Evolutionary conservation across 2,888 invertebrate genomes (phyloP).

Genomic region (Pheosia gnoma): DNA sequence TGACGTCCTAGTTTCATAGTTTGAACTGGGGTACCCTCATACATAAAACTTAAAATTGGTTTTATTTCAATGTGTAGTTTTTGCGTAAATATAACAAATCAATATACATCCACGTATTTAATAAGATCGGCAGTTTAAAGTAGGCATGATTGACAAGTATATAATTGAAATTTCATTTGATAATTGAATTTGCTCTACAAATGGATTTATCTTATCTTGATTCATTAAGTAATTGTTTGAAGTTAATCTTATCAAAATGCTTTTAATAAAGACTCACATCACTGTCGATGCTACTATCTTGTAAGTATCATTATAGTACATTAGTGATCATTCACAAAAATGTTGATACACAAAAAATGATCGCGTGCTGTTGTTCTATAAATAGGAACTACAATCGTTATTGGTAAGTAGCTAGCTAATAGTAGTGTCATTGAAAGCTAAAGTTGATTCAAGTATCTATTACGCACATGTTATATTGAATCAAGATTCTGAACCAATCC

Average conservation of each 20-base stretch:
- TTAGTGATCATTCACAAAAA: conserved; percentile 30
- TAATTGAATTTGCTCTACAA: neutral
- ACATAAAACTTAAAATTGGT: too few species aligned
- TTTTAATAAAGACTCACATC: neutral
- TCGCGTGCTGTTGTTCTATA: conserved; percentile 31
- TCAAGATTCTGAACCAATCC: neutral
- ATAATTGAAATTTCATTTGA: neutral
- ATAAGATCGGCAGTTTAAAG: too few species aligned
- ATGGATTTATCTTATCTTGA: neutral
- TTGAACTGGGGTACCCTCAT: too few species aligned
- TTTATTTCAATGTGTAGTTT: too few species aligned
- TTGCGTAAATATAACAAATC: too few species aligned
- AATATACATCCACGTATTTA: too few species aligned
- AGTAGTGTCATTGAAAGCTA: neutral
- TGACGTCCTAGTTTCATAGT: too few species aligned
- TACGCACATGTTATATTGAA: neutral
- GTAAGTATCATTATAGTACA: conserved; percentile 17
- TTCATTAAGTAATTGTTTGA: neutral
- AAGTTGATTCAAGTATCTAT: conserved; percentile 8
- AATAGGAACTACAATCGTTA: conserved; percentile 1
- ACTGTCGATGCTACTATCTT: conserved; percentile 1
- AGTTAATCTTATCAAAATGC: neutral
- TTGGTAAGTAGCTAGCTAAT: neutral
- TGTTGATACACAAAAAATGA: conserved; percentile 24
- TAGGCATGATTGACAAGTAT: neutral